These are phyloP conservation scores for Setipinna tenuifilis DNA, from an alignment of 2,797 vertebrate species.

Conservation along the genomic window DNA sequence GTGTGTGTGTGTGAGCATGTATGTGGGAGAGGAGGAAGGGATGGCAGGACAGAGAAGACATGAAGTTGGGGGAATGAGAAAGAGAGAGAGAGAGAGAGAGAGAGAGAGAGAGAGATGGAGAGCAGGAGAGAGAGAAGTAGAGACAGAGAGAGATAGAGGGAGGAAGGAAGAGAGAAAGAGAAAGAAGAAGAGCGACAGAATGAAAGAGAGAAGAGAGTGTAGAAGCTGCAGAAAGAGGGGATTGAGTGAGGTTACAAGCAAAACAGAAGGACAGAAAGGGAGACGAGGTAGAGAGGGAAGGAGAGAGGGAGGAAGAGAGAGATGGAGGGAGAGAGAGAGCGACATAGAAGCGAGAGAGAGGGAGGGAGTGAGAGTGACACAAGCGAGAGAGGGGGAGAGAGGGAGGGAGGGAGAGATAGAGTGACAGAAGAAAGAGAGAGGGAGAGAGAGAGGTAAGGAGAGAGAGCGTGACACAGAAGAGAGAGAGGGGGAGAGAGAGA, in stretches of 20 bases:
- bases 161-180: not conserved
- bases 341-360: not conserved
- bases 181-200: not conserved
- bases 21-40: not conserved
- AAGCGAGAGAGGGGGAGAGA: too few relatives aligned
- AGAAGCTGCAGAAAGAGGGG: not conserved
- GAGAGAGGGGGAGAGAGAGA: conserved; percentile 30
- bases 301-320: too few relatives aligned
- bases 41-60: not conserved
- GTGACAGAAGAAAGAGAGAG: conserved; percentile 18
- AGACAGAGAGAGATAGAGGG: not conserved
- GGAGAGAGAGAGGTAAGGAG: conserved; percentile 57
- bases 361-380: not conserved
- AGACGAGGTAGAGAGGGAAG: too few relatives aligned
- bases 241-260: not conserved
- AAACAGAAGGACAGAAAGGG: not conserved
- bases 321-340: not conserved
- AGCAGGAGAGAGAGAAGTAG: not conserved
- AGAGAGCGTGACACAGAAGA: conserved; percentile 37
- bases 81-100: not conserved
- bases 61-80: not conserved
- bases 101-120: not conserved
- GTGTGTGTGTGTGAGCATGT: not conserved
- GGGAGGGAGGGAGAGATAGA: conserved; percentile 67
- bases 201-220: conserved; percentile 20